These are phyloP conservation scores for Rhyzopertha dominica DNA, from an alignment of 1,140 invertebrate genomes.

Conservation along the genomic window DNA sequence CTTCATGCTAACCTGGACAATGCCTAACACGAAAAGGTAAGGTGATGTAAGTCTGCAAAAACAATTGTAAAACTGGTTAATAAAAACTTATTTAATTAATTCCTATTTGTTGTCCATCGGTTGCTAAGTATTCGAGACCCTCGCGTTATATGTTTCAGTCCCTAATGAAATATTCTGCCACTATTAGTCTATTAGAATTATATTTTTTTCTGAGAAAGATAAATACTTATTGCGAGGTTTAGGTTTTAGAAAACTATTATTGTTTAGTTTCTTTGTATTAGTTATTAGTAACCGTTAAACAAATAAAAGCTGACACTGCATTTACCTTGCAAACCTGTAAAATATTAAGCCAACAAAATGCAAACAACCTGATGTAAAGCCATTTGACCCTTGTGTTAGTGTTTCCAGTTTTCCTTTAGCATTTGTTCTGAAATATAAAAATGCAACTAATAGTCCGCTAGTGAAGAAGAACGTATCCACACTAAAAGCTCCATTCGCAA, in stretches of 20 bases:
- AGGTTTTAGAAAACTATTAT: no score
- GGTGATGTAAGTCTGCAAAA: conserved; percentile 68
- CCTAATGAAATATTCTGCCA: no score
- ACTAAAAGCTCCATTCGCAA: conserved; percentile 81
- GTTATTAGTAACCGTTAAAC: no score
- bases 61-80: conserved; percentile 1
- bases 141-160: no score
- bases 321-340: conserved; percentile 68
- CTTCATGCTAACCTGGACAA: conserved; percentile 74
- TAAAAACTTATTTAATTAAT: no score
- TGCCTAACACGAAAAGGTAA: conserved; percentile 76
- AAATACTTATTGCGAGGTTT: no score
- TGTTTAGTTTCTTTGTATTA: no score
- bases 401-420: conserved; percentile 73
- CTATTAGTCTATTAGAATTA: no score
- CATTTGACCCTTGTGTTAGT: conserved; percentile 63
- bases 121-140: no score
- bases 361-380: conserved; percentile 61
- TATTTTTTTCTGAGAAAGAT: no score
- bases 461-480: conserved; percentile 92
- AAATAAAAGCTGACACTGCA: no score
- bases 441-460: conserved; percentile 74
- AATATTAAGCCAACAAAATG: conserved; percentile 75
- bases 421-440: conserved; percentile 77
- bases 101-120: no score